A percentile compares a stretch with the other conserved stretches of the same genome.
These are phyloP conservation scores for Eupithecia dodoneata DNA, from an alignment of 2,888 invertebrate genomes.

Conservation along the genomic window DNA sequence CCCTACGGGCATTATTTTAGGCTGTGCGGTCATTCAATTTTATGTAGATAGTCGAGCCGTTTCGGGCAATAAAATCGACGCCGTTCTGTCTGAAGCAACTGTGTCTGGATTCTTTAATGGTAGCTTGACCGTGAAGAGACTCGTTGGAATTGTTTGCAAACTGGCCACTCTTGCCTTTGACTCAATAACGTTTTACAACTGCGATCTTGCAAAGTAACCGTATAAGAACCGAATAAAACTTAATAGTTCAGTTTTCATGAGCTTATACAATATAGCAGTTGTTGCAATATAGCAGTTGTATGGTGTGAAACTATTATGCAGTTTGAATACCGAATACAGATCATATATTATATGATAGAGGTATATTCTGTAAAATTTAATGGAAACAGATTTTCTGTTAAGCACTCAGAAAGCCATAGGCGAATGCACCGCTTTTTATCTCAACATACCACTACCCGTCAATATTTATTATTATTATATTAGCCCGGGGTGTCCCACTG, in stretches of 20 bases:
- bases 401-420: no score
- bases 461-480: no score
- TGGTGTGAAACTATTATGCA: neutral
- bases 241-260: neutral
- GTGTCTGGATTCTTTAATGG: neutral
- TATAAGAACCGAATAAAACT: neutral
- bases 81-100: neutral
- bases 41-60: slow-evolving; percentile 6
- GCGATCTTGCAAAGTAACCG: neutral
- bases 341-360: no score
- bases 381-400: neutral
- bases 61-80: slow-evolving; percentile 5
- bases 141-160: neutral
- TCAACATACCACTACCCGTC: no score
- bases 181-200: neutral
- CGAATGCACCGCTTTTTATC: no score
- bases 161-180: neutral
- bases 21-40: slow-evolving; percentile 2
- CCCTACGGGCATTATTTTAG: slow-evolving; percentile 7
- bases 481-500: no score
- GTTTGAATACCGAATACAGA: no score
- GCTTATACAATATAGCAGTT: neutral
- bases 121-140: slow-evolving; percentile 5
- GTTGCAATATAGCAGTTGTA: neutral
- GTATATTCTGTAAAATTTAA: neutral